Base-by-base conservation (phyloP, 2,888 invertebrate genomes). In the Morpho achilles region DNA sequence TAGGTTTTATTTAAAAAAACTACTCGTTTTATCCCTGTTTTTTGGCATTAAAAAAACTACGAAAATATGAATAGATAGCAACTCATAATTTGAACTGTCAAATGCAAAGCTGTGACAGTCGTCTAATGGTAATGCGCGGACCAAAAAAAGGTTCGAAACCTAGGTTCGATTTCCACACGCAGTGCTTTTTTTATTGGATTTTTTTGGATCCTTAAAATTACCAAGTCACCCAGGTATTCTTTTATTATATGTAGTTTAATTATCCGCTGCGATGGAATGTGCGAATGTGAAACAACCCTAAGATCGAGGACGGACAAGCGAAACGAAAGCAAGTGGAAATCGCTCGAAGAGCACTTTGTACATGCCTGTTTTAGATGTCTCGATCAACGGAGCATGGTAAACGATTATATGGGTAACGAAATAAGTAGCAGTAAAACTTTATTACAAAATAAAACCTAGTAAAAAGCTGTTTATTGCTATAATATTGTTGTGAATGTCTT, bases 301-400 rank as follows among this genome's bases (percentile, higher is more conserved):
- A 45, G 44, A 23, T 47, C 49, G 58, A 53, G 53, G 22, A 58
- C 44, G 53, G 44, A 49, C 39, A 53, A 53, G 49, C 58, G 23
- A 41, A 50, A 45, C 43, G 45, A 40, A 53, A 49, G 49, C 16
- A 44, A 43, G 48, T 16, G 46, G 50, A 51, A 45, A 51, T 49
- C 10, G 32, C 47, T 47, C 41, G 56, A 50, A 50, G 22, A 16
- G 46, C 53, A 53, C 53, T 53, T 53, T 53, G 53, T 46, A 52
- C 44, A 32, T 10, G 45, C 9, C 41, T 7, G 47, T 40, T 53
- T 43, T 53, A 53, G 53, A 45, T 53, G 53, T 39, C 44, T 40
- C 53, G 53, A 22, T 8, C 46, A 53, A 53, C 53, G 46, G 53
- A 53, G 53, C 53, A 53, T 53, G 16, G 46, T 40, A 40, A 47